Base-by-base conservation (phyloP, 1,140 invertebrate genomes). In the Charaxes varanes region DNA sequence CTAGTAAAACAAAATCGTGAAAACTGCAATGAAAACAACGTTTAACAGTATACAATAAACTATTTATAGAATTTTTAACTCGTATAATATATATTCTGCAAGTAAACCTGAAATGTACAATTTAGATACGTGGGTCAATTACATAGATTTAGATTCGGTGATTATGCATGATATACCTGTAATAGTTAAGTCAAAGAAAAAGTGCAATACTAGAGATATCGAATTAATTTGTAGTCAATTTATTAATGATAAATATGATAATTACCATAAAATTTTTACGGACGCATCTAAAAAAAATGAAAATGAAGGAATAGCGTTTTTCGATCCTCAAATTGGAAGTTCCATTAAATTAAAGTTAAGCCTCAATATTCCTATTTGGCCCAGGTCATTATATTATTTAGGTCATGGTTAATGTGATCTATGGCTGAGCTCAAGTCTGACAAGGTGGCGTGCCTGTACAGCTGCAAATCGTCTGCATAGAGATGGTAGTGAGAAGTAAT, bases 241-340 rank as follows among this genome's bases (percentile, higher is more conserved):
- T 41, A 41, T 41, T 24, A 30, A 38, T 11, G 16, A 34, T 6
- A 53, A 53, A 10, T 58, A 58, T 40, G 15, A 23, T n/a, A 34
- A 15, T 1, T 55, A 41, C 37, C 2, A 38, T 22, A 42, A 27
- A 24, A 44, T 62, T 6, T 62, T 34, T 36, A 58, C 59, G 6
- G 13, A 32, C 11, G 28, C 26, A 12, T 41, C 38, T 26, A 40
- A 40, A 40, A 22, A 40, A 11, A 28, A 10, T 7, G 8, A 8
- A 8, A 17, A 17, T 7, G 22, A 23, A 23, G 31, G 31, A 8
- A 11, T 19, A 34, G 31, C 31, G 5, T n/a, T n/a, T n/a, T n/a
- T 32, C 16, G 30, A 32, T 18, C 30, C 30, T 18, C 13, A n/a
- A 8, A 8, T 19, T 7, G 16, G 16, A 8, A 8, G 6, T 17